A percentile compares a stretch with the other conserved stretches of the same genome.
These are phyloP conservation scores for Phortica variegata DNA, from an alignment of 1,140 invertebrate genomes.

Conservation along the genomic window DNA sequence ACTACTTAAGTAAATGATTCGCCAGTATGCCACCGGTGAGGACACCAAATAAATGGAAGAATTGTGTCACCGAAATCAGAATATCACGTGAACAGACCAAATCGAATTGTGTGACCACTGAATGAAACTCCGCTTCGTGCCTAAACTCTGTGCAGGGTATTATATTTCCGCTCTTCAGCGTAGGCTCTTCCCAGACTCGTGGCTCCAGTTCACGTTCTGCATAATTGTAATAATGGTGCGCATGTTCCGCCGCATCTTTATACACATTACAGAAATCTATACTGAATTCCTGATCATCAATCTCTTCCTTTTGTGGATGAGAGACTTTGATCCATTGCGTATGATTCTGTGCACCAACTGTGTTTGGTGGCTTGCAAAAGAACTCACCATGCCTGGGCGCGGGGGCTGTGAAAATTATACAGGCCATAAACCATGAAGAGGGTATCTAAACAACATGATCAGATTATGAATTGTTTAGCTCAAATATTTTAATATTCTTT, in stretches of 20 bases:
- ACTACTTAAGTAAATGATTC: slow-evolving; percentile 56
- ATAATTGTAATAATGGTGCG: slow-evolving; percentile 50
- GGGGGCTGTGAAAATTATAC: slow-evolving; percentile 56
- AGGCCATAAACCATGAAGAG: slow-evolving; percentile 59
- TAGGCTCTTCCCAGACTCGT: slow-evolving; percentile 41
- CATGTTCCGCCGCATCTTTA: slow-evolving; percentile 49
- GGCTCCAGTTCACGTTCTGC: slow-evolving; percentile 37
- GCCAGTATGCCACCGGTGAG: slow-evolving; percentile 56
- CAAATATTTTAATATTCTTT: too few relatives aligned
- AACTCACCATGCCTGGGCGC: slow-evolving; percentile 52
- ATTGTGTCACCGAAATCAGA: slow-evolving; percentile 58
- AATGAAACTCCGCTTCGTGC: slow-evolving; percentile 44
- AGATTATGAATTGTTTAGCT: too few relatives aligned
- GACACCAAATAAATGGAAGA: slow-evolving; percentile 58
- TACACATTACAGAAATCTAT: slow-evolving; percentile 56
- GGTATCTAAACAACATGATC: too few relatives aligned
- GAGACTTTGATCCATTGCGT: slow-evolving; percentile 55
- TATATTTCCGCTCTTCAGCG: slow-evolving; percentile 34
- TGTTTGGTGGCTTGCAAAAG: slow-evolving; percentile 49
- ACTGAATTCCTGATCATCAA: slow-evolving; percentile 47
- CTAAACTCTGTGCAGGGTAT: slow-evolving; percentile 53
- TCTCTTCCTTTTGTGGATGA: slow-evolving; percentile 50
- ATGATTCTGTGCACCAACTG: slow-evolving; percentile 37
- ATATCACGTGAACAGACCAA: slow-evolving; percentile 57
- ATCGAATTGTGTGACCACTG: slow-evolving; percentile 56